Conservation (phyloP, 2,888 invertebrate species). For the Thymelicus lineola region DNA sequence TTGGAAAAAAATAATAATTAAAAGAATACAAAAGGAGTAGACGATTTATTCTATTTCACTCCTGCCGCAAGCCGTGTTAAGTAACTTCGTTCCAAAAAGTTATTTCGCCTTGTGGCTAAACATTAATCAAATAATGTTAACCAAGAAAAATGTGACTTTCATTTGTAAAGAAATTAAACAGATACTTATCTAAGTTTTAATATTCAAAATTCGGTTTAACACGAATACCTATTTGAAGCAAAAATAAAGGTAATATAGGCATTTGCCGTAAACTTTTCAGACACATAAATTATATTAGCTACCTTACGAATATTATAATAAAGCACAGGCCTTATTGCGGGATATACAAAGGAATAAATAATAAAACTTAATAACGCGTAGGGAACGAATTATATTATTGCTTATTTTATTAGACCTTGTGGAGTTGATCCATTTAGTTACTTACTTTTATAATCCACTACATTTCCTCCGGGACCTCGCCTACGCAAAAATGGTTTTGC, state of each 20-base stretch:
- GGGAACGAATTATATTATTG: background rate
- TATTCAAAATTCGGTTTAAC: constrained; percentile 15
- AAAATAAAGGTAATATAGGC: constrained; percentile 34
- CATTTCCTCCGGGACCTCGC: too few relatives aligned
- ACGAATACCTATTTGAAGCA: constrained; percentile 24
- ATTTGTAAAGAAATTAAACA: background rate
- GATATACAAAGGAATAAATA: constrained; percentile 9
- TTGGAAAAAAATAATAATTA: too few relatives aligned
- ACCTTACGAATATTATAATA: constrained; percentile 28
- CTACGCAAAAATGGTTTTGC: too few relatives aligned
- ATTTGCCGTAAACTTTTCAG: constrained; percentile 43
- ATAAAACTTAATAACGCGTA: constrained; percentile 3
- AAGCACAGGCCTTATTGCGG: constrained; percentile 6
- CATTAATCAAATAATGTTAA: background rate
- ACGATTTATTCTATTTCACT: too few relatives aligned
- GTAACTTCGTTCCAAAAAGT: background rate
- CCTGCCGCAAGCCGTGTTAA: too few relatives aligned
- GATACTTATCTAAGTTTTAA: constrained; percentile 9
- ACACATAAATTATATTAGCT: constrained; percentile 42
- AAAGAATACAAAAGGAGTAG: too few relatives aligned
- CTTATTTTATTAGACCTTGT: background rate
- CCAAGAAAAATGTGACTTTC: background rate
- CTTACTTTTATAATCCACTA: background rate
- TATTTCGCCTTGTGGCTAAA: background rate
- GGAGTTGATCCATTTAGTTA: background rate